Conservation (phyloP, 1,140 invertebrate genomes). For the Drosophila bocqueti region DNA sequence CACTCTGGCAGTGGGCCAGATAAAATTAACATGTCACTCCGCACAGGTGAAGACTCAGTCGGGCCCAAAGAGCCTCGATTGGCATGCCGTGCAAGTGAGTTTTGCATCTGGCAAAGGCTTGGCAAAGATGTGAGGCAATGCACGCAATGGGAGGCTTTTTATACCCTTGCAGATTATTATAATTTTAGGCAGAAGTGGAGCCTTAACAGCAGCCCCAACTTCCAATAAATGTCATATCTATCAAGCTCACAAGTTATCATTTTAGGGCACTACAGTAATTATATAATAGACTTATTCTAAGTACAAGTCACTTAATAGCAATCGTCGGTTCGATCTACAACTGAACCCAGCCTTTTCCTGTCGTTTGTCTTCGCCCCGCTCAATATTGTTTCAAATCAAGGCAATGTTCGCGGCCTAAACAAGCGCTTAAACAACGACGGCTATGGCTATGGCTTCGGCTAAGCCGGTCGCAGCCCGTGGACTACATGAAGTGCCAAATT, state of each 20-base stretch:
- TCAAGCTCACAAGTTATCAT: conserved; percentile 3
- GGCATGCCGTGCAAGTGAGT: conserved; percentile 24
- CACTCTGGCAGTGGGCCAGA: conserved; percentile 52
- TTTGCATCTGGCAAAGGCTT: conserved; percentile 36
- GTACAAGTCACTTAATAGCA: conserved; percentile 26
- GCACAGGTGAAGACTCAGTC: conserved; percentile 35
- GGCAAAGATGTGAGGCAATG: conserved; percentile 41
- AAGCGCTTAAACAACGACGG: conserved; percentile 44
- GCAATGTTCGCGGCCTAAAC: conserved; percentile 51
- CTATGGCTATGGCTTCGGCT: conserved; percentile 36
- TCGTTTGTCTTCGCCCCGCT: conserved; percentile 41
- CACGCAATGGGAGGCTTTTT: not conserved
- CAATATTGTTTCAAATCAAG: conserved; percentile 49
- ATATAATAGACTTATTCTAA: conserved; percentile 44
- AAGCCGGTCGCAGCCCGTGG: conserved; percentile 30
- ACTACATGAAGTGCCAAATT: conserved; percentile 74
- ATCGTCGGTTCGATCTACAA: conserved; percentile 50
- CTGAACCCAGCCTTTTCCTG: conserved; percentile 59
- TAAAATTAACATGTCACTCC: conserved; percentile 74
- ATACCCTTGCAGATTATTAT: no score
- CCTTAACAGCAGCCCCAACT: no score
- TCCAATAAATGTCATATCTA: not conserved
- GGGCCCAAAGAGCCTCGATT: conserved; percentile 17
- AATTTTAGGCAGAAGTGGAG: no score
- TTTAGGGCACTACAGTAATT: conserved; percentile 20